Conservation (phyloP, 2,113 vertebrate species). For the Anseranas semipalmata region DNA sequence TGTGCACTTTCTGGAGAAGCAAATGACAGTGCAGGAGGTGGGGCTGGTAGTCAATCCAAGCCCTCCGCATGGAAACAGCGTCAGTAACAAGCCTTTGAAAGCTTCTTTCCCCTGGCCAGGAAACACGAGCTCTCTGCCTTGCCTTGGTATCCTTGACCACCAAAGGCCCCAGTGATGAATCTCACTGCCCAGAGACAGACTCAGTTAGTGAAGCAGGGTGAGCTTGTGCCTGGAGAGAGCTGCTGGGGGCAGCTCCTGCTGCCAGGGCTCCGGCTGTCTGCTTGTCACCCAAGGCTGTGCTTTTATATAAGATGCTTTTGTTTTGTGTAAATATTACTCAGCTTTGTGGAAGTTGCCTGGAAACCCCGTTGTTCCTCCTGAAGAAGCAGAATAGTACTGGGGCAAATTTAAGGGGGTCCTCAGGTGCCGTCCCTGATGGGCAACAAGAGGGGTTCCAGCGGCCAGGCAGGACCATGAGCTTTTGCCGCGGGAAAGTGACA, state of each 20-base stretch:
- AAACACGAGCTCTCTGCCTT: not conserved
- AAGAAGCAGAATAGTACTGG: not conserved
- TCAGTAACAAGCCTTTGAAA: not conserved
- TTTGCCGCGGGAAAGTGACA: not conserved
- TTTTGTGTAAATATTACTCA: not conserved
- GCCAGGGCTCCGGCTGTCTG: not conserved
- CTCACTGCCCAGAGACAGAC: not conserved
- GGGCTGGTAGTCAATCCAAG: not conserved
- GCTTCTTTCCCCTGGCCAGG: fast-evolving
- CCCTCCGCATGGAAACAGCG: not conserved
- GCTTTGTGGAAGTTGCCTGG: not conserved
- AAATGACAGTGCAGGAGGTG: not conserved
- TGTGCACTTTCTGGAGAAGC: not conserved
- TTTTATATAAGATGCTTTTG: not conserved
- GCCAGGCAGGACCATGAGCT: not conserved
- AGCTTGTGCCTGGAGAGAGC: not conserved
- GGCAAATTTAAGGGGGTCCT: not conserved
- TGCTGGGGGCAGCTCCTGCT: not conserved
- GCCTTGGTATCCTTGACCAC: not conserved
- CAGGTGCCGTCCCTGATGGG: not conserved
- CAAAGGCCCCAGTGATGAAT: not conserved
- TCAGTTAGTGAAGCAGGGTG: not conserved
- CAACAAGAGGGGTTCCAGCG: not conserved
- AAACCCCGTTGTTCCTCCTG: not conserved
- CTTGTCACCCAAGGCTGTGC: not conserved